Base-by-base conservation (phyloP, 2,797 vertebrate genomes). In the Orientallactaga sibirica region DNA sequence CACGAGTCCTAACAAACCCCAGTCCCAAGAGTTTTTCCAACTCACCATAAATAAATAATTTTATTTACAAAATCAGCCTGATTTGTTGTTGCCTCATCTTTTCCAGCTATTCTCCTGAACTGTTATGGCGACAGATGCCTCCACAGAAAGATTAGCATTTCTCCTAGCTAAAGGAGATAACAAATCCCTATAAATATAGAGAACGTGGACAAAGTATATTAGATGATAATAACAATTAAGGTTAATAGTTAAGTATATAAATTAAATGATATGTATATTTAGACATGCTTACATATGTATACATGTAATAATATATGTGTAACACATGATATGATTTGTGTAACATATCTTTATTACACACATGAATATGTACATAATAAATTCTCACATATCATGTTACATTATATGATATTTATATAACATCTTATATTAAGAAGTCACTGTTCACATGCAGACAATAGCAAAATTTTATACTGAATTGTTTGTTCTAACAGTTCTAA, bases 391-490 rank as follows among this genome's bases (percentile, higher is more conserved):
- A 83, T 88, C 24, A 25, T 52, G 70, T 87, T 27, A 33, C 7
- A 25, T 18, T 33, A 43, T 62, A 5, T 80, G 67, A 48, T 74
- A 70, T 29, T 52, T 81, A 25, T n/a, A 70, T 78, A 62, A 55
- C 19, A 55, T 88, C 37, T 86, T 61, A 33, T 48, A 37, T 68
- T 95, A 86, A 55, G 25, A 91, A 90, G 5, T 3, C 6, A 89
- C 55, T 91, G 83, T 86, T 91, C 78, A 87, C 37, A 81, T 37
- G 67, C n/a, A 86, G 12, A 81, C 48, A 70, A 90, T 61, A 82
- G 6, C 82, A 48, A 88, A 25, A 83, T 88, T 78, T 93, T 62
- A 24, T 85, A 85, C 24, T 80, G 33, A 93, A 94, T 86, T 86
- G 58, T 92, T 25, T 78, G 33, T 25, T 94, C 37, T 70, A 87